Conservation (phyloP, 2,113 vertebrate species). For the Zosterops hypoxanthus region DNA sequence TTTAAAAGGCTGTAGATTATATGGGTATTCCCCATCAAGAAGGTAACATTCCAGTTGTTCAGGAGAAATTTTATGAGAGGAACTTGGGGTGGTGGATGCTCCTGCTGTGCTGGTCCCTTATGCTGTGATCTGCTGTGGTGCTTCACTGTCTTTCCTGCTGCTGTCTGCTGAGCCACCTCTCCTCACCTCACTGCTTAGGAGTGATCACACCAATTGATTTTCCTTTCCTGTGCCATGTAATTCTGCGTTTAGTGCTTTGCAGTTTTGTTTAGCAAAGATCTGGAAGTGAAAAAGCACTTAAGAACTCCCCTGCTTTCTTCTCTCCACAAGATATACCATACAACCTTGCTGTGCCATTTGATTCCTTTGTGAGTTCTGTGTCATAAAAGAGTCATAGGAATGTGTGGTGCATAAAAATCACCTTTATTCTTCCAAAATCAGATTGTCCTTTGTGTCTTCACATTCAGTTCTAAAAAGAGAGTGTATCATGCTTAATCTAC, state of each 20-base stretch:
- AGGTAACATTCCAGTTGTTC: neutral
- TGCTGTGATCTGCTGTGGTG: rapidly evolving
- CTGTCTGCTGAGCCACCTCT: neutral
- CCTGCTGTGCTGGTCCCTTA: neutral
- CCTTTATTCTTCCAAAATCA: neutral
- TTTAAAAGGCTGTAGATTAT: neutral
- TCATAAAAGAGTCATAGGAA: neutral
- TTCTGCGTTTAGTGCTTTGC: neutral
- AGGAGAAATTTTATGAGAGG: neutral
- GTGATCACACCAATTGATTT: neutral
- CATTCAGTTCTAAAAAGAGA: neutral
- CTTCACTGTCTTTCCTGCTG: neutral
- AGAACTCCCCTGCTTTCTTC: neutral
- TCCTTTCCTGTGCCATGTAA: neutral
- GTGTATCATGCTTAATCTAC: neutral
- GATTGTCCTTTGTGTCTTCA: neutral
- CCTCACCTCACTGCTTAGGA: neutral
- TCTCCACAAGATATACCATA: neutral
- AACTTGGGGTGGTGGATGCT: neutral
- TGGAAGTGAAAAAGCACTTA: neutral
- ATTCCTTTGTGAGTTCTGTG: neutral
- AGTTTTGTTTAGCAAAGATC: neutral
- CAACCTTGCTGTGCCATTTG: neutral
- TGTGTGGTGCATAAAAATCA: neutral
- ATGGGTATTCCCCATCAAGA: neutral